Evolutionary conservation across 2,113 vertebrate species (phyloP).

Genomic region (Egretta garzetta): DNA sequence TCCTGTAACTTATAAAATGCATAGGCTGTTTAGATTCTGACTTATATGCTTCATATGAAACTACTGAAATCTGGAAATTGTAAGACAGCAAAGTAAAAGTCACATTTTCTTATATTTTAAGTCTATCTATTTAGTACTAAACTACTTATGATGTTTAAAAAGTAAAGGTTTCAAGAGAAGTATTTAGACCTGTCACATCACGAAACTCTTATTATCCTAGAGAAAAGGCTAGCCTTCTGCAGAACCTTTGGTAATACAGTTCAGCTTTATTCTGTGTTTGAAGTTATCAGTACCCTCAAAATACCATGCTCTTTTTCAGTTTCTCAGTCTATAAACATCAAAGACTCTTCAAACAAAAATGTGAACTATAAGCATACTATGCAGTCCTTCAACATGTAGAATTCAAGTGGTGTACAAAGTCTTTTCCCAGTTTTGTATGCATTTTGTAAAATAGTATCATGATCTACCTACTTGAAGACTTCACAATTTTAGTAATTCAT

Average conservation of each 20-base stretch:
- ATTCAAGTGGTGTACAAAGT: neutral
- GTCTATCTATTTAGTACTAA: neutral
- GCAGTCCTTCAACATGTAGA: neutral
- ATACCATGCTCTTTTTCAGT: neutral
- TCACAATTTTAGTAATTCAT: neutral
- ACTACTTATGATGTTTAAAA: neutral
- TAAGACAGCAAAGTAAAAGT: neutral
- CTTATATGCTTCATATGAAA: neutral
- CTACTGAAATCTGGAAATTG: neutral
- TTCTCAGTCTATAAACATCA: neutral
- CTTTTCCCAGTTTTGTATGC: neutral
- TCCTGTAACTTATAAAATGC: neutral
- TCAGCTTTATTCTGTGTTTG: neutral
- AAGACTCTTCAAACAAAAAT: neutral
- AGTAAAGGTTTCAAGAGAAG: neutral
- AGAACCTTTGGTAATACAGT: neutral
- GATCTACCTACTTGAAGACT: neutral
- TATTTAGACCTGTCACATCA: neutral
- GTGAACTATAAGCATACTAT: neutral
- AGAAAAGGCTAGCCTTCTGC: neutral
- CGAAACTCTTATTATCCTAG: neutral
- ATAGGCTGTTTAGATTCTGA: neutral
- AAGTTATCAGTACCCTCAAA: neutral
- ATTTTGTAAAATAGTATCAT: neutral
- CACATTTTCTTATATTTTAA: neutral